A percentile compares a stretch with the other conserved stretches of the same genome.
phyloP scores from a whole-genome alignment of 2,113 vertebrate genomes.

The Nerophis ophidion region DNA sequence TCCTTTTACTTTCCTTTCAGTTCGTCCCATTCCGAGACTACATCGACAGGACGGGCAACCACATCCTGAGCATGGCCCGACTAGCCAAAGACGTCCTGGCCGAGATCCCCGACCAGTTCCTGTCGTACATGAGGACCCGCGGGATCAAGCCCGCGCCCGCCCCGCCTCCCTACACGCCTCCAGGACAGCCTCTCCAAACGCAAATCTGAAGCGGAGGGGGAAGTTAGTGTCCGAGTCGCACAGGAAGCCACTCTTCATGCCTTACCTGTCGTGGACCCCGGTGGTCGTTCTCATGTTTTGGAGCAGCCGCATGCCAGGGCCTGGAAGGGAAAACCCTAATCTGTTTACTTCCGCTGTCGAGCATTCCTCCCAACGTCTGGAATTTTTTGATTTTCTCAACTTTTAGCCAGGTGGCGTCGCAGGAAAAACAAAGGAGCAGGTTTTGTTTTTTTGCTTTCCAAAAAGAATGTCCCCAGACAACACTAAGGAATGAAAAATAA shows the following conservation, averaged over 20 bases:
- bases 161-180: conserved; percentile 90
- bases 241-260: conserved; percentile 45
- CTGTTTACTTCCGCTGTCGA: conserved; percentile 75
- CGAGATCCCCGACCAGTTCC: conserved; percentile 95
- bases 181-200: conserved; percentile 80
- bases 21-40: conserved; percentile 98
- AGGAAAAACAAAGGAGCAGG: conserved; percentile 11
- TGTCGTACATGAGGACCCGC: conserved; percentile 94
- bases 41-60: conserved; percentile 91
- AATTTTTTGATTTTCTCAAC: conserved; percentile 35
- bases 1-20: conserved; percentile 53
- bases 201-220: conserved; percentile 79
- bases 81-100: conserved; percentile 95
- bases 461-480: conserved; percentile 51
- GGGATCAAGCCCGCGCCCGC: conserved; percentile 93
- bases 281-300: conserved; percentile 42
- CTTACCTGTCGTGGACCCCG: conserved; percentile 26
- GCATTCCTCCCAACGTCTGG: conserved; percentile 71
- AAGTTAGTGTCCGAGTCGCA: conserved; percentile 2
- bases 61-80: conserved; percentile 93
- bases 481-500: conserved; percentile 35
- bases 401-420: not conserved
- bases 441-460: conserved; percentile 13
- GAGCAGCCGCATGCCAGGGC: conserved; percentile 35
- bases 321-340: conserved; percentile 58